Base-by-base conservation (phyloP, 2,888 invertebrate genomes). In the Pycnomerus fuliginosus region DNA sequence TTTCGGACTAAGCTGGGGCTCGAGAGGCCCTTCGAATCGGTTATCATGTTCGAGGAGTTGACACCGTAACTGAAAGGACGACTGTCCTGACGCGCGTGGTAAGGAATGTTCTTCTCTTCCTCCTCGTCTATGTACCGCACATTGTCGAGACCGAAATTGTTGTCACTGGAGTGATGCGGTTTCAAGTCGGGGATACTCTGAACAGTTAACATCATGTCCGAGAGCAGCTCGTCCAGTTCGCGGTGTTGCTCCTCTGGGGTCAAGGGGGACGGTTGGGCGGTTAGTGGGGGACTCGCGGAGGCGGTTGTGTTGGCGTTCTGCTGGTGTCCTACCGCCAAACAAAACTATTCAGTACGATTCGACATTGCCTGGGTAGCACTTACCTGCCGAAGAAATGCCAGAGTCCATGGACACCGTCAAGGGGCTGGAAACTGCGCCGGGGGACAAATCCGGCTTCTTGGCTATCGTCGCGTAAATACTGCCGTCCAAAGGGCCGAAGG, bases 321-420 rank as follows among this genome's bases (percentile, higher is more conserved):
- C 55, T 70, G 70, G 62, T 73, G 72, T 59, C 73, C 73, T 73
- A 53, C 35, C 35, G 31, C 36, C 42, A 44, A 17, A 47, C 28
- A 38, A 43, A 37, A 13, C 30, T 24, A 25, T 10, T 3, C 10
- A 4, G 4, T 8, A 25, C n/a, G n/a, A 20, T 5, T 20, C 8
- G 20, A 5, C 20, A 5, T 20, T 20, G 4, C 20, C 20, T 8
- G 20, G 20, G 5, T 25, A 4, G 4, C 3, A 56, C 58, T 59
- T 53, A 63, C 83, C 83, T 73, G 83, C 83, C 46, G 88, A 87
- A 64, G 89, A 89, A 64, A 91, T 91, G 62, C 91, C 91, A 61
- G 90, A 90, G 79, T 91, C 91, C 85, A 90, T 88, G 73, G 90
- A 91, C 70, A 89, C 86, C 64, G 87, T 87, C 73, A 88, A 82